Conservation (phyloP, 2,888 invertebrate species). For the Tinea trinotella region DNA sequence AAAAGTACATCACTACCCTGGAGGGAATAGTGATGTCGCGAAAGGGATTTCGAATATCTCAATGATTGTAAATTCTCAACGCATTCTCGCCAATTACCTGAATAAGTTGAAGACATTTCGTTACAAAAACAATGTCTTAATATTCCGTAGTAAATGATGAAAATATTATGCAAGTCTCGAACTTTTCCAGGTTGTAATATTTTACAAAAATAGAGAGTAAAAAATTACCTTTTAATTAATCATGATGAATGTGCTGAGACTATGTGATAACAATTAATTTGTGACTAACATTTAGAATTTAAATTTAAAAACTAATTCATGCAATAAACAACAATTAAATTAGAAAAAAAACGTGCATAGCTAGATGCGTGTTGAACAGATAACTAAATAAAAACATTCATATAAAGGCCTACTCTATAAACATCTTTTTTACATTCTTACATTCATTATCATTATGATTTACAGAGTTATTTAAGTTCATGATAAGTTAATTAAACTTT, state of each 20-base stretch:
- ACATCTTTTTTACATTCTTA: too few species aligned
- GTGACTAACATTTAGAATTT: slow-evolving; percentile 60
- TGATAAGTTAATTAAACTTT: neutral
- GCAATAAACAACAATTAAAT: slow-evolving; percentile 67
- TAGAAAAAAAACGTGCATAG: slow-evolving; percentile 68
- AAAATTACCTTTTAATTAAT: slow-evolving; percentile 48
- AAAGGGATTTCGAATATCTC: neutral
- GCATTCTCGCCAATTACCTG: slow-evolving; percentile 66
- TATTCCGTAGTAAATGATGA: too few species aligned
- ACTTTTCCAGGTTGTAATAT: slow-evolving; percentile 46
- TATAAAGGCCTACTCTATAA: neutral
- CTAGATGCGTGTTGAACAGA: slow-evolving; percentile 62
- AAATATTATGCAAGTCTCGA: slow-evolving; percentile 43
- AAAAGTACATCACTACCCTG: neutral
- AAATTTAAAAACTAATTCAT: slow-evolving; percentile 54
- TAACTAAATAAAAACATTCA: slow-evolving; percentile 47
- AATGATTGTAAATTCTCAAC: slow-evolving; percentile 65
- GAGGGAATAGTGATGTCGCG: neutral
- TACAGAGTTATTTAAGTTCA: neutral
- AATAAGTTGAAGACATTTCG: slow-evolving; percentile 58
- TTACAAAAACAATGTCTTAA: neutral
- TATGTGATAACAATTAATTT: slow-evolving; percentile 55
- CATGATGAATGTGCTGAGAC: slow-evolving; percentile 67
- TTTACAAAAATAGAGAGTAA: slow-evolving; percentile 20
- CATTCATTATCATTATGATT: neutral